Conservation (phyloP, 2,888 invertebrate genomes). For the Eremobia ochroleuca region DNA sequence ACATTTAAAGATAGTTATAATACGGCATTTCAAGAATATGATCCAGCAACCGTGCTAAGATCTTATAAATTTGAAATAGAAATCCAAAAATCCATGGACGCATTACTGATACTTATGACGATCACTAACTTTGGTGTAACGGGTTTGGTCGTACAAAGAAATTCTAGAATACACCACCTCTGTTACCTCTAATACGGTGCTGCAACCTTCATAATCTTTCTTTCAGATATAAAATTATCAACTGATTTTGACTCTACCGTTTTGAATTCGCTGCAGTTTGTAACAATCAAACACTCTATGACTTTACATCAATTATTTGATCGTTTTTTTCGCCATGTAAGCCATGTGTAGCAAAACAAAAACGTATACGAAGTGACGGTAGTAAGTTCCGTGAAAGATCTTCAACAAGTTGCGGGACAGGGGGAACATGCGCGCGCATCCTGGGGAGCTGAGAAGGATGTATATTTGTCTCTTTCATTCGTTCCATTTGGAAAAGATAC, state of each 20-base stretch:
- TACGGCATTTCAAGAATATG: conserved; percentile 4
- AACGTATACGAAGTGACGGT: conserved; percentile 15
- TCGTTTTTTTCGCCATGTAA: background rate
- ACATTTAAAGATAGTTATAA: background rate
- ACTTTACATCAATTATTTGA: background rate
- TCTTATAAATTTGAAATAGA: background rate
- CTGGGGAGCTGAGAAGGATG: conserved; percentile 47
- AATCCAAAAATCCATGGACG: background rate
- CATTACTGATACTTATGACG: background rate
- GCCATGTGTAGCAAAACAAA: conserved; percentile 47
- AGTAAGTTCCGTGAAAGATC: conserved; percentile 34
- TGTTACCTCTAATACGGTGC: background rate
- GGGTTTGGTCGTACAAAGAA: background rate
- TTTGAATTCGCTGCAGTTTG: background rate
- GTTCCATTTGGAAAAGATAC: conserved; percentile 32
- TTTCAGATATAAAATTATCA: background rate
- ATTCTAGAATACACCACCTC: background rate
- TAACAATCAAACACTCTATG: background rate
- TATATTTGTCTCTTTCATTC: conserved; percentile 40
- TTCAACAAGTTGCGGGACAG: conserved; percentile 76
- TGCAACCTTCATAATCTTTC: background rate
- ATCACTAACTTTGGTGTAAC: background rate
- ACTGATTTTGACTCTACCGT: too few relatives aligned
- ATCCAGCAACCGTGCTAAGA: background rate
- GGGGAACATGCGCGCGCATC: conserved; percentile 76